Evolutionary conservation across 2,113 vertebrate genomes (phyloP).

Genomic region (Excalfactoria chinensis): DNA sequence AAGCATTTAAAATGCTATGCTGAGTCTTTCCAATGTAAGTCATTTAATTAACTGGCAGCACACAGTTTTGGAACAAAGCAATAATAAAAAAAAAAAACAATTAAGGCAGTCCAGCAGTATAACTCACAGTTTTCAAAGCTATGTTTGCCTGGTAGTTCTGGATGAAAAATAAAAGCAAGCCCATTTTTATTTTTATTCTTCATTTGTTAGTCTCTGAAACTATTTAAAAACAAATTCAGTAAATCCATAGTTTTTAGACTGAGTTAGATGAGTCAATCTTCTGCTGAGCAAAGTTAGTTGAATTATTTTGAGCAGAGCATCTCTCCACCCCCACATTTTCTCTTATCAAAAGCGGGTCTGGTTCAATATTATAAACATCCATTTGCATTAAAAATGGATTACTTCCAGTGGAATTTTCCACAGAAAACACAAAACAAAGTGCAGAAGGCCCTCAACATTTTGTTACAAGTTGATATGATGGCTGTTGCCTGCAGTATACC

Average conservation of each 20-base stretch:
- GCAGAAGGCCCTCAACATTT: background rate
- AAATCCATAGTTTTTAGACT: constrained; percentile 13
- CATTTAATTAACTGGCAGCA: constrained; percentile 18
- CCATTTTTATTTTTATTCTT: constrained; percentile 33
- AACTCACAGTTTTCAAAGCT: constrained; percentile 34
- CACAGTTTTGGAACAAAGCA: background rate
- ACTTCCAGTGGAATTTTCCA: constrained; percentile 56
- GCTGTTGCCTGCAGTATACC: background rate
- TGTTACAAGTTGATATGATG: background rate
- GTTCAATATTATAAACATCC: constrained; percentile 4
- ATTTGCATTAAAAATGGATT: background rate
- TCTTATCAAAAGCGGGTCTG: constrained; percentile 43
- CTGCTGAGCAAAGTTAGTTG: background rate
- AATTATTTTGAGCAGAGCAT: constrained; percentile 1
- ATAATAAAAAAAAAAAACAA: background rate
- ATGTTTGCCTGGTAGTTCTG: constrained; percentile 21
- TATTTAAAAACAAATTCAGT: constrained; percentile 19
- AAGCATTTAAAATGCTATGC: constrained; percentile 10
- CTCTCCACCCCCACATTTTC: background rate
- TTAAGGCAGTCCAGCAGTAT: background rate
- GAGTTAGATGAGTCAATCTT: constrained; percentile 3
- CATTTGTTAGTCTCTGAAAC: background rate
- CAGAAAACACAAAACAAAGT: background rate
- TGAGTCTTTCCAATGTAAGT: background rate
- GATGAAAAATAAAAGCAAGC: constrained; percentile 43